A percentile compares a stretch with the other conserved stretches of the same genome.
phyloP scores from a whole-genome alignment of 2,113 vertebrate genomes.

The Hemichromis elongatus region DNA sequence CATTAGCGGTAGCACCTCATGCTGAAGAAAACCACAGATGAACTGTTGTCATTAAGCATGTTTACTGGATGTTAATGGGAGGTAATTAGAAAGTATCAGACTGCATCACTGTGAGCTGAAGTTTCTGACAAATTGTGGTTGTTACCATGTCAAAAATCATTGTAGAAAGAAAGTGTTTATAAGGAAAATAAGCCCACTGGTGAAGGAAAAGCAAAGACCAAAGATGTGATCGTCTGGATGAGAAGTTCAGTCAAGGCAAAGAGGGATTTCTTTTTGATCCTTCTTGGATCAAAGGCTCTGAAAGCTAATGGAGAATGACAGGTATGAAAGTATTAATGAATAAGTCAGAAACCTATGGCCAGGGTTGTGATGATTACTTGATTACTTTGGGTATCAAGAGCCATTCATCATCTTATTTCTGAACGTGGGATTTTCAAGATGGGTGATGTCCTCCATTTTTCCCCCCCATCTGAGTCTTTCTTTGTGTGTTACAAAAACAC shows the following conservation, averaged over 20 bases:
- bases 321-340: conserved; percentile 28
- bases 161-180: neutral
- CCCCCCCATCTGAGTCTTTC: neutral
- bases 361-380: conserved; percentile 4
- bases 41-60: neutral
- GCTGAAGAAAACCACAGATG: neutral
- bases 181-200: neutral
- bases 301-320: conserved; percentile 20
- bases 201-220: neutral
- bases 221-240: neutral
- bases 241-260: conserved; percentile 9
- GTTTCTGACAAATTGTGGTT: neutral
- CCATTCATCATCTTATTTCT: conserved; percentile 13
- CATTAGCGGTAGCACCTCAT: neutral
- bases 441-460: neutral
- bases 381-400: conserved; percentile 24
- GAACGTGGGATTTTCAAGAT: neutral
- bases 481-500: neutral
- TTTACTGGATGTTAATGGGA: neutral
- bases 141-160: neutral
- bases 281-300: conserved; percentile 23
- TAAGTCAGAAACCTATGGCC: conserved; percentile 20
- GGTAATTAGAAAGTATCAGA: neutral
- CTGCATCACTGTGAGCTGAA: neutral
- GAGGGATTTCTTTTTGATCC: conserved; percentile 35